phyloP scores from a whole-genome alignment of 2,113 vertebrate genomes.

The Cnemophilus loriae region DNA sequence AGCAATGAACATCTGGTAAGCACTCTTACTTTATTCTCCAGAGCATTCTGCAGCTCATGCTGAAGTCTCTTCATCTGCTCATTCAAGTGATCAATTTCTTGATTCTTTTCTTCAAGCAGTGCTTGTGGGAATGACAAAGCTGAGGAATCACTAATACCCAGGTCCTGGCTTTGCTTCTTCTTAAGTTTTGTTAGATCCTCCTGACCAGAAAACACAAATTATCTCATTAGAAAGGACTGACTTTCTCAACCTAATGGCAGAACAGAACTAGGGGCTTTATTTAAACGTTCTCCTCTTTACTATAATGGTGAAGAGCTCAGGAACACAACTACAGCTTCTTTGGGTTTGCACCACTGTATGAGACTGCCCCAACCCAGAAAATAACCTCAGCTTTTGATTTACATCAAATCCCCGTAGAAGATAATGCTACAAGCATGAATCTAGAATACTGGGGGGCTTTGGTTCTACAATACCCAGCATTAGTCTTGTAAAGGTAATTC shows the following conservation, averaged over 20 bases:
- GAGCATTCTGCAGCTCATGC: slow-evolving; percentile 44
- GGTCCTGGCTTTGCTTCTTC: not conserved
- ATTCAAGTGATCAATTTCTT: slow-evolving; percentile 81
- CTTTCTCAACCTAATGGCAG: not conserved
- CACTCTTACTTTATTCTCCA: slow-evolving; percentile 67
- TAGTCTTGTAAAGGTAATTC: not conserved
- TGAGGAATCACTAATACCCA: not conserved
- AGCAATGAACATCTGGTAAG: not conserved
- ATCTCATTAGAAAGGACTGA: not conserved
- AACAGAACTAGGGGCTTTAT: not conserved
- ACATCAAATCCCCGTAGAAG: not conserved
- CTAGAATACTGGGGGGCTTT: accelerated
- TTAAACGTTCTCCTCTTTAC: not conserved
- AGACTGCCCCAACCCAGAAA: not conserved
- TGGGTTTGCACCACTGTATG: not conserved
- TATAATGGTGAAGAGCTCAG: not conserved
- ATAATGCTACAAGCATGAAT: not conserved
- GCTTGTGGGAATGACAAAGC: slow-evolving; percentile 71
- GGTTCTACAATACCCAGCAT: not conserved
- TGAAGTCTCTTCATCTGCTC: slow-evolving; percentile 75
- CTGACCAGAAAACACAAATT: slow-evolving; percentile 7
- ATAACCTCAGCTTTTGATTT: not conserved
- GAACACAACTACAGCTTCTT: not conserved
- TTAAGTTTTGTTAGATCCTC: slow-evolving; percentile 30
- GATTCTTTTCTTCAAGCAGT: slow-evolving; percentile 84